Percentiles rank a stretch among this genome's conserved stretches.
These are phyloP conservation scores for Cyrtorhinus lividipennis DNA, from an alignment of 1,140 invertebrate genomes.

Conservation along the genomic window DNA sequence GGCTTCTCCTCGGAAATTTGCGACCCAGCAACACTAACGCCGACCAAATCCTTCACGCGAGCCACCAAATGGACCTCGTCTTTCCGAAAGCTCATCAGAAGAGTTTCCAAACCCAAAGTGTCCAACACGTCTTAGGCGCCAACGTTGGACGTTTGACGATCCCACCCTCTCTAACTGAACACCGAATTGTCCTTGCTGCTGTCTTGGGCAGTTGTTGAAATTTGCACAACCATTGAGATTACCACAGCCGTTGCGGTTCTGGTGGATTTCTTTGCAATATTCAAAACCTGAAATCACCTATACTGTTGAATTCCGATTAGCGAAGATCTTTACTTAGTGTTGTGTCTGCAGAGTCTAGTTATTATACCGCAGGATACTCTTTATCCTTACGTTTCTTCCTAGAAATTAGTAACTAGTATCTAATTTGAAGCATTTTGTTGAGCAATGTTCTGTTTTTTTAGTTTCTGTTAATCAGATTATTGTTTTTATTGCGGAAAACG, in stretches of 20 bases:
- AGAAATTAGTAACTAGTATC: no score
- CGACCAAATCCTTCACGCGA: constrained; percentile 28
- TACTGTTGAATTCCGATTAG: not conserved
- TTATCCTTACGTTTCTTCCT: no score
- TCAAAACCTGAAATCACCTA: not conserved
- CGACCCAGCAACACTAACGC: constrained; percentile 22
- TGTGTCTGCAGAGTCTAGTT: no score
- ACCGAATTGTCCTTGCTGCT: not conserved
- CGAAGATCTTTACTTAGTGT: not conserved
- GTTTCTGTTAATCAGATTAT: no score
- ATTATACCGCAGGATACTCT: no score
- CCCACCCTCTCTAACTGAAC: not conserved
- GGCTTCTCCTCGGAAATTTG: constrained; percentile 32
- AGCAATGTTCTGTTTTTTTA: no score
- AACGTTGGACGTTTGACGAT: not conserved
- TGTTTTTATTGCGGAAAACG: no score
- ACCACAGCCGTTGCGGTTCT: not conserved
- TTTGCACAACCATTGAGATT: not conserved
- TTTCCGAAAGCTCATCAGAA: constrained; percentile 36
- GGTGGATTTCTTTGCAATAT: not conserved
- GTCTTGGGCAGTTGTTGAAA: not conserved
- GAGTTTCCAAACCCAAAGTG: constrained; percentile 29
- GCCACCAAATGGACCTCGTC: constrained; percentile 39
- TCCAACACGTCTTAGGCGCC: constrained; percentile 16
- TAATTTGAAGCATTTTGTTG: no score